Percentiles rank a stretch among this genome's conserved stretches.
These are phyloP conservation scores for Embiotoca jacksoni DNA, from an alignment of 2,113 vertebrate genomes.

Conservation along the genomic window DNA sequence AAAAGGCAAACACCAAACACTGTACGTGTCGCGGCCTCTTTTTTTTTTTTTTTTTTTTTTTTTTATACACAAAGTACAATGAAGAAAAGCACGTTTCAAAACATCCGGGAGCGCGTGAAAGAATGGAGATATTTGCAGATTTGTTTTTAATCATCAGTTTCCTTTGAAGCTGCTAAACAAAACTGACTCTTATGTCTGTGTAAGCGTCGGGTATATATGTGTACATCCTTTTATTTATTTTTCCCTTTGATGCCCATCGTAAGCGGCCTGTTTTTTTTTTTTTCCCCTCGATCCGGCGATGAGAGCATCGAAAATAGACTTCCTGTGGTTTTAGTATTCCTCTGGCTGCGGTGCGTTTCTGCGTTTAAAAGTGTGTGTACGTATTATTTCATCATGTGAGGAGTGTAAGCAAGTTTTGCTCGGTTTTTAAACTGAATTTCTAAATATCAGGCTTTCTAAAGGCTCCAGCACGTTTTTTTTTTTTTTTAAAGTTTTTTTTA, in stretches of 20 bases:
- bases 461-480: no score
- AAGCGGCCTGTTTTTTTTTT: neutral
- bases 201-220: neutral
- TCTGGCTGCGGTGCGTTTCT: neutral
- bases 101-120: conserved; percentile 11
- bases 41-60: no score
- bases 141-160: neutral
- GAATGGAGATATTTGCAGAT: neutral
- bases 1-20: neutral
- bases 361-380: neutral
- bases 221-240: neutral
- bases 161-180: conserved; percentile 3
- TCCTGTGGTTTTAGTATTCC: conserved; percentile 1
- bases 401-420: no score
- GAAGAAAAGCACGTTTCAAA: neutral
- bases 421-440: no score
- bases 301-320: neutral
- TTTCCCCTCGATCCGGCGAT: neutral
- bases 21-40: no score
- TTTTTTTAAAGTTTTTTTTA: no score
- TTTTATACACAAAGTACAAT: no score
- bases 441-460: no score
- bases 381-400: no score
- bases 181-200: neutral
- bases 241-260: neutral